These are phyloP conservation scores for Hesperia comma DNA, from an alignment of 2,888 invertebrate genomes.

Conservation along the genomic window DNA sequence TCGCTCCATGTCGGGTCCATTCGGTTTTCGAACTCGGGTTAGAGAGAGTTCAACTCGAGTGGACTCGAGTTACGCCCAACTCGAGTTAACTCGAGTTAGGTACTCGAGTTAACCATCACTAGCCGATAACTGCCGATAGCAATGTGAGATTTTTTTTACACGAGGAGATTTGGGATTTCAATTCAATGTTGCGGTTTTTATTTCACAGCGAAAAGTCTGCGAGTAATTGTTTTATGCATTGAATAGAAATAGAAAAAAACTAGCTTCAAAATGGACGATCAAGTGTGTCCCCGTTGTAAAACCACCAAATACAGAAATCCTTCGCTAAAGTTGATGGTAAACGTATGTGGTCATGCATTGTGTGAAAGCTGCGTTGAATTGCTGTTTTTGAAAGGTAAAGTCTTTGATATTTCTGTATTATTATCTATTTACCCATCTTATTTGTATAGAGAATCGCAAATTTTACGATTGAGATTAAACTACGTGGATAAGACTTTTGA, in stretches of 20 bases:
- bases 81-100: no score
- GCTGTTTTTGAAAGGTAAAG: constrained; percentile 94
- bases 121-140: no score
- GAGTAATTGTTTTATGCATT: background rate
- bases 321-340: constrained; percentile 97
- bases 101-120: no score
- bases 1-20: no score
- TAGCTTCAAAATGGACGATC: constrained; percentile 87
- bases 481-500: no score
- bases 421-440: no score
- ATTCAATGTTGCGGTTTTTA: background rate
- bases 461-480: no score
- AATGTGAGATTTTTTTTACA: no score
- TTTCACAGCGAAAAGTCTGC: background rate
- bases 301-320: constrained; percentile 99
- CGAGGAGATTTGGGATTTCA: background rate
- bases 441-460: no score
- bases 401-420: background rate
- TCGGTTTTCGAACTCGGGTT: no score
- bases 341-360: constrained; percentile 98
- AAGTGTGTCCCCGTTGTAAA: constrained; percentile 97
- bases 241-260: background rate
- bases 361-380: constrained; percentile 99
- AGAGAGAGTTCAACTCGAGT: no score
- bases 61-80: no score